Evolutionary conservation across 1,140 invertebrate genomes (phyloP), one percentile per base, ranked within the genome.

Genomic region (Pygmarrhopalites habei): DNA sequence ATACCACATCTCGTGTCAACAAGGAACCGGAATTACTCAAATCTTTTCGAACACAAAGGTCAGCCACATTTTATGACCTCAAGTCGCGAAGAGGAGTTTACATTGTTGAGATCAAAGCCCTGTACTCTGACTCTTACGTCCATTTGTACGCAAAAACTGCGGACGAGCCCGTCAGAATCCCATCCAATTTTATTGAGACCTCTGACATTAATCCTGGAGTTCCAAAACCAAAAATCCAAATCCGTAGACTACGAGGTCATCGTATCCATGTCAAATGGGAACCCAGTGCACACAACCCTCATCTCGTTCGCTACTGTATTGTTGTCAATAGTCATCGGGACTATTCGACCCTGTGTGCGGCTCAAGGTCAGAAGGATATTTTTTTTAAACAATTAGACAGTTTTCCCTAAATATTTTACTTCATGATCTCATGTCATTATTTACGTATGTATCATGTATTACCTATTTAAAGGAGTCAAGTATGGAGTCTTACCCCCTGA

Each of bases 251-350:
- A 19, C 68, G 72, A 25, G 65, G 72, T 32, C 71, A 72, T 43
- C 65, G 73, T 23, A 58, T 77, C 51, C 74, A 73, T 14, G 72
- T 77, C 14, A 73, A 72, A 61, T 78, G 77, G 77, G 74, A 77
- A 46, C 67, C 72, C 23, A 77, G 81, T 68, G 77, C 80, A 43
- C 79, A 82, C 65, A 80, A 82, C 70, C 81, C 81, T 1, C 80
- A 82, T 70, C 72, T 75, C 4, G 82, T 80, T 3, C 76, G 77
- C 32, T 83, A 82, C 71, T 83, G 81, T 67, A 75, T 83, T 2
- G 80, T 81, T 5, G 77, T 82, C 2, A 82, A 79, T 15, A 77
- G 76, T n/a, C 72, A 74, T 55, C 79, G 75, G 55, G 78, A 80
- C 70, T 82, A 81, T 68, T 77, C 78, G 0, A 79, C 81, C 0